Evolutionary conservation across 2,888 invertebrate genomes (phyloP).

Genomic region (Platerodrilus igneus): DNA sequence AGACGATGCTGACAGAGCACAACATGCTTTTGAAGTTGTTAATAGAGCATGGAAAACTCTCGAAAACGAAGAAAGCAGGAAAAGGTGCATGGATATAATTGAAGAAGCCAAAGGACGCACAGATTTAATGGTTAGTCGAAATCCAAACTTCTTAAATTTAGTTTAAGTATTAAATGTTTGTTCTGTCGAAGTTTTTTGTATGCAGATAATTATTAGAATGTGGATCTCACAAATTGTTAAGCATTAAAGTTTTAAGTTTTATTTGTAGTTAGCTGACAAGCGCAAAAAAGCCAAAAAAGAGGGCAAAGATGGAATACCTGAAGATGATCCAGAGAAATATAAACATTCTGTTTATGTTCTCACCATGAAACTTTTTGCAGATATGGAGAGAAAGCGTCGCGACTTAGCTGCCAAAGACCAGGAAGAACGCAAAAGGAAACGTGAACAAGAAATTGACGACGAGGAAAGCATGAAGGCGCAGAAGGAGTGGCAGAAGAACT

Average conservation of each 20-base stretch:
- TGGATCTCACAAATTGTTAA: not conserved
- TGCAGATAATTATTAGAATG: slow-evolving; percentile 8
- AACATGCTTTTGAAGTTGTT: slow-evolving; percentile 87
- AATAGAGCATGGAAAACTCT: slow-evolving; percentile 94
- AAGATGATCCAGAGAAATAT: slow-evolving; percentile 78
- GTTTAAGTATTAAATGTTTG: not conserved
- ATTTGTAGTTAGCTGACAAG: slow-evolving; percentile 79
- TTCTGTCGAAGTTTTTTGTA: not conserved
- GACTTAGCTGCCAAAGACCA: slow-evolving; percentile 84
- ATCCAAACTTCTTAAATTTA: not conserved
- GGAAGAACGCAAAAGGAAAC: slow-evolving; percentile 89
- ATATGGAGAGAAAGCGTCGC: slow-evolving; percentile 88
- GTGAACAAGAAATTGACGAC: slow-evolving; percentile 89
- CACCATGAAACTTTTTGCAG: slow-evolving; percentile 95
- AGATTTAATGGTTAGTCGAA: slow-evolving; percentile 73
- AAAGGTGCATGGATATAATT: slow-evolving; percentile 92
- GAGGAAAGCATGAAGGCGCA: slow-evolving; percentile 86
- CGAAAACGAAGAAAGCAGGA: slow-evolving; percentile 90
- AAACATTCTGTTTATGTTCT: slow-evolving; percentile 96
- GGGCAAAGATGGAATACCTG: slow-evolving; percentile 79
- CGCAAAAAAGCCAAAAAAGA: slow-evolving; percentile 92
- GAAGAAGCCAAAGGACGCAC: slow-evolving; percentile 95
- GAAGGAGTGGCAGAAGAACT: slow-evolving; percentile 98
- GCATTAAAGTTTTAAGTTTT: slow-evolving; percentile 14
- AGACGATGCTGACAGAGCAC: slow-evolving; percentile 91